A percentile compares a stretch with the other conserved stretches of the same genome.
These are phyloP conservation scores for Scaptomyza montana DNA, from an alignment of 1,140 invertebrate genomes.

Conservation along the genomic window DNA sequence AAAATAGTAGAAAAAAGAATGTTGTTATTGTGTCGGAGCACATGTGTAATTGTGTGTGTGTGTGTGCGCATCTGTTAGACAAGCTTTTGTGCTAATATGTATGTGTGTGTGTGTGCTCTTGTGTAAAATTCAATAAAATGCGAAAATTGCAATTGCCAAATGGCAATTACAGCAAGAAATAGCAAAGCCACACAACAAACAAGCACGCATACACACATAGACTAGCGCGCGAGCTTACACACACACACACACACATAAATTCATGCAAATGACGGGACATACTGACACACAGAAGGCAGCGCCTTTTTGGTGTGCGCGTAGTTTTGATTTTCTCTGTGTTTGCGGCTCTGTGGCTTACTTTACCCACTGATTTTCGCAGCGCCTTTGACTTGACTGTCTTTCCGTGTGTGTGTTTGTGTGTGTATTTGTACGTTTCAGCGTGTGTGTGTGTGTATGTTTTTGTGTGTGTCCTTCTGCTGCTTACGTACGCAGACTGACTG, in stretches of 20 bases:
- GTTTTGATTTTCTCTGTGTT: slow-evolving; percentile 77
- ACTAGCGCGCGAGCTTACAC: neutral
- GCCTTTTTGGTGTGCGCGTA: slow-evolving; percentile 73
- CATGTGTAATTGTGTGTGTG: slow-evolving; percentile 32
- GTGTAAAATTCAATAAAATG: slow-evolving; percentile 80
- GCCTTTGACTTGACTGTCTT: slow-evolving; percentile 37
- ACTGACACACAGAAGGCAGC: slow-evolving; percentile 49
- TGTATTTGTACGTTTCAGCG: slow-evolving; percentile 3
- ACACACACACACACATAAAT: slow-evolving; percentile 29
- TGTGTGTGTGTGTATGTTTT: slow-evolving; percentile 37
- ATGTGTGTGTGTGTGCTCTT: slow-evolving; percentile 15
- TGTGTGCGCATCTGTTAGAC: slow-evolving; percentile 43
- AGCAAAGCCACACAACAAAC: slow-evolving; percentile 36
- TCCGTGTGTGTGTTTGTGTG: slow-evolving; percentile 20
- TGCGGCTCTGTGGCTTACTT: slow-evolving; percentile 70
- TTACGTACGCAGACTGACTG: slow-evolving; percentile 82
- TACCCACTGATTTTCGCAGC: slow-evolving; percentile 53
- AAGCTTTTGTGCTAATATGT: slow-evolving; percentile 22
- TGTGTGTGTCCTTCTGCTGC: slow-evolving; percentile 53
- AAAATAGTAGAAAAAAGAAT: slow-evolving; percentile 36
- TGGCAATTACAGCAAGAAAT: slow-evolving; percentile 64
- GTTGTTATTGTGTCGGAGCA: slow-evolving; percentile 68
- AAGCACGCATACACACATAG: slow-evolving; percentile 25
- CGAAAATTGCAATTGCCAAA: slow-evolving; percentile 73
- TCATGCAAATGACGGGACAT: slow-evolving; percentile 45